Conservation (phyloP, 2,797 vertebrate genomes). For the Lophius americanus region DNA sequence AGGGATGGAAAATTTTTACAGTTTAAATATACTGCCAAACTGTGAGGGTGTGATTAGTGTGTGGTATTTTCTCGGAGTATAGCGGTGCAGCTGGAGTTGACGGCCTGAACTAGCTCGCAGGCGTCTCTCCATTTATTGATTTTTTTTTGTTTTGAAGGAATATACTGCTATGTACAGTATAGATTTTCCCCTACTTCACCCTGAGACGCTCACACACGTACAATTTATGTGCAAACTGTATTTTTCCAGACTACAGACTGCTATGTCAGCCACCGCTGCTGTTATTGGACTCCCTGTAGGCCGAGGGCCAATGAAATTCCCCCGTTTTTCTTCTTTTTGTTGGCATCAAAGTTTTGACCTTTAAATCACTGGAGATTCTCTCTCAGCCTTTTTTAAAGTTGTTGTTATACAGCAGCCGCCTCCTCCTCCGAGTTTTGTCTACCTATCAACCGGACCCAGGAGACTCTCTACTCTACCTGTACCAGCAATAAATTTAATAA, state of each 20-base stretch:
- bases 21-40: too few species aligned
- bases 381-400: constrained; percentile 41
- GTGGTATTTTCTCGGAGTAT: too few species aligned
- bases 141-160: neutral
- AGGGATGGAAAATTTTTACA: too few species aligned
- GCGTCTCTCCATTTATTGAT: too few species aligned
- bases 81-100: too few species aligned
- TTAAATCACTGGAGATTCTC: constrained; percentile 60
- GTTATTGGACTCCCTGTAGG: constrained; percentile 44
- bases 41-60: too few species aligned
- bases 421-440: constrained; percentile 53
- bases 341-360: constrained; percentile 63
- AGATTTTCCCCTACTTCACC: constrained; percentile 3
- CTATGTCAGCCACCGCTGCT: constrained; percentile 45
- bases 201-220: constrained; percentile 8
- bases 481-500: constrained; percentile 57
- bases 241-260: constrained; percentile 20
- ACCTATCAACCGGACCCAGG: constrained; percentile 47
- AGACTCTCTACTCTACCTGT: constrained; percentile 27
- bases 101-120: too few species aligned
- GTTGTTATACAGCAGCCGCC: constrained; percentile 51
- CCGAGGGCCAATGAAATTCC: constrained; percentile 45
- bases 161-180: constrained; percentile 5
- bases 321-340: constrained; percentile 54
- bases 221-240: constrained; percentile 7